These are phyloP conservation scores for Mionectes olivaceus DNA, from an alignment of 2,797 vertebrate species.

Conservation along the genomic window DNA sequence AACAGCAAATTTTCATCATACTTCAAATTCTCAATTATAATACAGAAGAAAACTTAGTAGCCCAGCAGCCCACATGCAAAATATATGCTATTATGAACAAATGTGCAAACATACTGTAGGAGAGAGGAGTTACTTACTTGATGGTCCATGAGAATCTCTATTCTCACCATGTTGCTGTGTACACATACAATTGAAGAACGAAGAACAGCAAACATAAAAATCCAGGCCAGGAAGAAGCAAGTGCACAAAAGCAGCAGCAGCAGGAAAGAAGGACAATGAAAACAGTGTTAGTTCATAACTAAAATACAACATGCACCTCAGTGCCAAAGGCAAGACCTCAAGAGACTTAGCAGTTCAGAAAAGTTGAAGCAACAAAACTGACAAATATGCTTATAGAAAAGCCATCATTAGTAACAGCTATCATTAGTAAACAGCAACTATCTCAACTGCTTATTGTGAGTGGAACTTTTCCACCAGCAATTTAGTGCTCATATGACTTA, in stretches of 20 bases:
- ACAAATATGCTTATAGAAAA: slow-evolving; percentile 1
- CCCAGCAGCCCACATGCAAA: not conserved
- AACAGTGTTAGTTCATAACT: slow-evolving; percentile 78
- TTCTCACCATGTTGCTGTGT: slow-evolving; percentile 90
- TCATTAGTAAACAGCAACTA: slow-evolving; percentile 37
- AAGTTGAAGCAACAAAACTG: slow-evolving; percentile 39
- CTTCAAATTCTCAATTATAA: not conserved
- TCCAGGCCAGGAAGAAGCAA: slow-evolving; percentile 81
- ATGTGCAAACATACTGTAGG: not conserved
- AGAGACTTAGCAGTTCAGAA: not conserved
- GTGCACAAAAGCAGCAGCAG: slow-evolving; percentile 67
- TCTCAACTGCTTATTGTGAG: not conserved
- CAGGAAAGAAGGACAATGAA: slow-evolving; percentile 75
- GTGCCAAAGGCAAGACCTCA: slow-evolving; percentile 11
- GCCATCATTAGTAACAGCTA: slow-evolving; percentile 12
- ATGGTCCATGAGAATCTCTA: slow-evolving; percentile 87
- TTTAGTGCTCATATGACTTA: not conserved
- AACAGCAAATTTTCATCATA: not conserved
- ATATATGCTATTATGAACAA: not conserved
- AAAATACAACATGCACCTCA: slow-evolving; percentile 73
- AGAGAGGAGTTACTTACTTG: slow-evolving; percentile 89
- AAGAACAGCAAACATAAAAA: slow-evolving; percentile 75
- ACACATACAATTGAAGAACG: slow-evolving; percentile 76
- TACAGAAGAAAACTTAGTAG: not conserved
- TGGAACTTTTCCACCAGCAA: not conserved